phyloP scores from a whole-genome alignment of 1,140 invertebrate genomes.

The Penaeus chinensis region DNA sequence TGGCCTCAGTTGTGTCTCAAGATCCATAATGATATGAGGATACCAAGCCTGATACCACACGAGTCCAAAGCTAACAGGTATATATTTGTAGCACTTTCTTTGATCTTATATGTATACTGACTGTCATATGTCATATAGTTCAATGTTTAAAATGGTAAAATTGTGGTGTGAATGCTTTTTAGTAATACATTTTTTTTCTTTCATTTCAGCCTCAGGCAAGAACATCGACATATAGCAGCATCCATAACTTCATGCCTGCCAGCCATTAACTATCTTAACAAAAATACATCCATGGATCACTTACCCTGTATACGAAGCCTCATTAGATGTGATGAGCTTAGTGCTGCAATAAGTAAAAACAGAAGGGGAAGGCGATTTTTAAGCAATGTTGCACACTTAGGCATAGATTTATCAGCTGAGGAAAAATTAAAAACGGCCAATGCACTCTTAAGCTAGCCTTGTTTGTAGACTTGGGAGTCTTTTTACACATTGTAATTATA shows the following conservation, averaged over 20 bases:
- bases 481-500: no score
- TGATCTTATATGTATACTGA: no score
- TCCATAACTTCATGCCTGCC: not conserved
- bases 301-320: slow-evolving; percentile 19
- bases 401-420: slow-evolving; percentile 6
- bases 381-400: slow-evolving; percentile 24
- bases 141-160: no score
- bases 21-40: not conserved
- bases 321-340: not conserved
- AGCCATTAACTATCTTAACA: not conserved
- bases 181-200: not conserved
- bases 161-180: no score
- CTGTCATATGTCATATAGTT: no score
- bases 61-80: slow-evolving; percentile 1
- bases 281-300: not conserved
- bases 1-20: slow-evolving; percentile 20
- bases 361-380: slow-evolving; percentile 11
- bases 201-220: slow-evolving; percentile 5
- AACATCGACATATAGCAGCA: not conserved
- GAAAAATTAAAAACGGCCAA: slow-evolving; percentile 31
- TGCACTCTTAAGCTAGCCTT: not conserved
- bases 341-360: slow-evolving; percentile 13
- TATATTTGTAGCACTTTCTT: not conserved
- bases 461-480: no score
- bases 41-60: slow-evolving; percentile 1